phyloP scores from a whole-genome alignment of 30 jellyfish, hydroid and myxozoan species.

The Aurelia sp. region DNA sequence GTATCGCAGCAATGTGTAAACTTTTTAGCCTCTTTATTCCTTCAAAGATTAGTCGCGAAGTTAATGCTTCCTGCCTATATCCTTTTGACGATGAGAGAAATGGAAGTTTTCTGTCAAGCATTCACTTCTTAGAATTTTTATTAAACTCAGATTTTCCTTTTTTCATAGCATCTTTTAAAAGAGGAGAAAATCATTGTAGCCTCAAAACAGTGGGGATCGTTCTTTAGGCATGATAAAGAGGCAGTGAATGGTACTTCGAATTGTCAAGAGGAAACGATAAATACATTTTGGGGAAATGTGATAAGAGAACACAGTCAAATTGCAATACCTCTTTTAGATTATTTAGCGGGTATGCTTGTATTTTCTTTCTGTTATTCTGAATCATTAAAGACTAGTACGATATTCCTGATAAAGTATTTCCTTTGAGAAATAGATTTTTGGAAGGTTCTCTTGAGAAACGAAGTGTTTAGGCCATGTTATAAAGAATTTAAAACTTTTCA shows the following conservation, averaged over 20 bases:
- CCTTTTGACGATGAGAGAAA: too few relatives aligned
- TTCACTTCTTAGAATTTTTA: neutral
- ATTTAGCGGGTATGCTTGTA: conserved; percentile 62
- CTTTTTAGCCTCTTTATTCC: too few relatives aligned
- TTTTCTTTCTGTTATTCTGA: too few relatives aligned
- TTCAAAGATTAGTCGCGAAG: too few relatives aligned
- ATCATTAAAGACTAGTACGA: too few relatives aligned
- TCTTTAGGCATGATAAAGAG: conserved; percentile 62
- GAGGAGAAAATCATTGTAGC: conserved; percentile 86
- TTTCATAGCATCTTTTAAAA: conserved; percentile 32
- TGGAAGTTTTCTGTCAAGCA: neutral
- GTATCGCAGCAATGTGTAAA: too few relatives aligned
- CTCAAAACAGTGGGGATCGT: conserved; percentile 88
- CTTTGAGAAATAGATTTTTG: too few relatives aligned
- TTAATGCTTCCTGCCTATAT: too few relatives aligned
- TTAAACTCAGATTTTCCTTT: neutral
- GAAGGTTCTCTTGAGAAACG: too few relatives aligned
- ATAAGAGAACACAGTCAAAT: conserved; percentile 61
- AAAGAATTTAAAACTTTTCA: too few relatives aligned
- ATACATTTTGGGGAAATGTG: conserved; percentile 85
- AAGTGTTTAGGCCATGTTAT: too few relatives aligned
- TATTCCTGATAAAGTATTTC: too few relatives aligned
- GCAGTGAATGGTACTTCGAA: conserved; percentile 5
- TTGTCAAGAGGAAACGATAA: conserved; percentile 29
- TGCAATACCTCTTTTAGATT: conserved; percentile 85